Evolutionary conservation across 2,888 invertebrate species (phyloP), one percentile per base, ranked within the genome.

Genomic region (Muscina levida): DNA sequence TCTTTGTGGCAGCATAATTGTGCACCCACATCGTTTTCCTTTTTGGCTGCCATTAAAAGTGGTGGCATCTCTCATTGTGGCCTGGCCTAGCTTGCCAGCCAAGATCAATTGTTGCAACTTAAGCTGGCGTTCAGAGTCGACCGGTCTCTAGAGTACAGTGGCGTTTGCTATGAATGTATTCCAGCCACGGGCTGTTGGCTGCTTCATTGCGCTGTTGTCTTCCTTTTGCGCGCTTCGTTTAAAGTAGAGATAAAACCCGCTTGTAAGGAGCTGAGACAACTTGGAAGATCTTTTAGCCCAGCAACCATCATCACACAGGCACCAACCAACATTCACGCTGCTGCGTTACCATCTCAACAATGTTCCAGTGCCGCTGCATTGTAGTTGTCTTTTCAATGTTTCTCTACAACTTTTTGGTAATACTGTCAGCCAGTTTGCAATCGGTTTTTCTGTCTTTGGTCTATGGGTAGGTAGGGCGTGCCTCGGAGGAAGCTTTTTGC

Each of bases 1-100:
- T 76, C 70, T 72, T 42, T 72, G 75, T 70, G 66, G 79, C 82
- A 76, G 73, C 79, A 76, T 82, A 82, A 82, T 82, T 82, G 79
- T 73, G 82, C 82, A 82, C 82, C 82, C 82, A 79, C 82, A 82
- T 82, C 73, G 66, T 53, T 75, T 68, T 56, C n/a, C 10, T 13
- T 53, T 70, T 48, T 42, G 1, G 4, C 31, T 31, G 31, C 11
- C 53, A 22, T 53, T 53, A 53, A n/a, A n/a, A 53, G 53, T 24
- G 53, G 53, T 53, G 53, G 53, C 53, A 53, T 53, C 53, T 53
- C 53, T 24, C 53, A 53, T 24, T 53, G 53, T 53, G 10, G 24
- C 22, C 51, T 31, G 1, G 51, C 6, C 22, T 53, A 11, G 24
- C 22, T 22, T 31, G 1, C 19, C 6, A 22, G 22, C 51, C 51